Evolutionary conservation across 1,140 invertebrate species (phyloP).

Genomic region (Hormaphis cornu): DNA sequence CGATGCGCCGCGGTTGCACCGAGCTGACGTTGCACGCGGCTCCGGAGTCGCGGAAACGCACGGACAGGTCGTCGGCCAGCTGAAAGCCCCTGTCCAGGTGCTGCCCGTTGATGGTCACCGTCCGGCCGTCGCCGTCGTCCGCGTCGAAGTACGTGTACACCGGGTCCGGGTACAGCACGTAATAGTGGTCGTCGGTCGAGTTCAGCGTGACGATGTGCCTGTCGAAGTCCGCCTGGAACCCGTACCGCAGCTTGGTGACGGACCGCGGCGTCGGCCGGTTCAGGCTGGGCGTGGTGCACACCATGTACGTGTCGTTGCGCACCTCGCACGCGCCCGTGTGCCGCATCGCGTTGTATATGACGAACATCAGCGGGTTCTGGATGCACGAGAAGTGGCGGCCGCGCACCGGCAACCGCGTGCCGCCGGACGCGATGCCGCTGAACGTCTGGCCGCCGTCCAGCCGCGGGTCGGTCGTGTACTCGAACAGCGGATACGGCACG

Average conservation of each 20-base stretch:
- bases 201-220: not conserved
- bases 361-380: no score
- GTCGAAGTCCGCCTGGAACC: not conserved
- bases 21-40: not conserved
- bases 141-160: not conserved
- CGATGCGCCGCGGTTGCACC: not conserved
- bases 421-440: not conserved
- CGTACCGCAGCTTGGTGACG: not conserved
- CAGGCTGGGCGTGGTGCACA: slow-evolving; percentile 73
- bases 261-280: slow-evolving; percentile 40
- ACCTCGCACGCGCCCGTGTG: not conserved
- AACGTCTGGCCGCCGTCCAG: slow-evolving; percentile 57
- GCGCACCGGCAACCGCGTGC: not conserved
- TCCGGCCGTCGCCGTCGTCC: not conserved
- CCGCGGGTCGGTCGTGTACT: slow-evolving; percentile 90
- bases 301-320: slow-evolving; percentile 65
- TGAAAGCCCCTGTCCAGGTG: not conserved
- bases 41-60: not conserved
- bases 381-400: no score
- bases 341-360: not conserved
- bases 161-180: not conserved
- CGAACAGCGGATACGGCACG: no score
- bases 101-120: not conserved
- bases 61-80: not conserved
- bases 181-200: not conserved